Evolutionary conservation across 2,797 vertebrate genomes (phyloP).

Genomic region (Graptemys geographica): DNA sequence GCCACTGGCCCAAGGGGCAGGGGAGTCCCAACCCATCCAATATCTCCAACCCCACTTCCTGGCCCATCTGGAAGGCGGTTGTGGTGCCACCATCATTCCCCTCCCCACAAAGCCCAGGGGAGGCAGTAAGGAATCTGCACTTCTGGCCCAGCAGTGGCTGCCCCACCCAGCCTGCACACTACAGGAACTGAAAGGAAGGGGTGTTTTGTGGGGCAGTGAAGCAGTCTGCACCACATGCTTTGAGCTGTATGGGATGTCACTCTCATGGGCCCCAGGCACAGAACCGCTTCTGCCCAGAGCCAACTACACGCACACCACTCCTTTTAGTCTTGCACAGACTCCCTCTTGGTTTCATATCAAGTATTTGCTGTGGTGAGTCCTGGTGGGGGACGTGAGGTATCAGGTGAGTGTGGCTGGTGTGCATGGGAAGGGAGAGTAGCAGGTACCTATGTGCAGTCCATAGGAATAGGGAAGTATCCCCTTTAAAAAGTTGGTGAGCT

Average conservation of each 20-base stretch:
- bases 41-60: not conserved
- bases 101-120: not conserved
- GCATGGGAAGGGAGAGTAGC: no score
- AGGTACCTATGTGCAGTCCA: not conserved
- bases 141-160: not conserved
- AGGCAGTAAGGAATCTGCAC: not conserved
- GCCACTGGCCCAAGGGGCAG: not conserved
- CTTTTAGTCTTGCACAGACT: not conserved
- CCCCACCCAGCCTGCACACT: no score
- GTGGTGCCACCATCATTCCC: not conserved
- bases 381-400: not conserved
- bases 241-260: not conserved
- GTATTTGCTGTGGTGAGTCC: not conserved
- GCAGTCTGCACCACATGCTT: not conserved
- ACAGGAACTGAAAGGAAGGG: not conserved
- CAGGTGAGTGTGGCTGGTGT: not conserved
- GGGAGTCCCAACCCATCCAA: not conserved
- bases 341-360: not conserved
- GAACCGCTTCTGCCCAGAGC: not conserved
- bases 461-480: not conserved
- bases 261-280: not conserved
- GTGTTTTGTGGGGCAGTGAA: not conserved
- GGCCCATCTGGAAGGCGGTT: not conserved
- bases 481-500: not conserved
- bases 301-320: not conserved